phyloP scores from a whole-genome alignment of 1,140 invertebrate genomes.

The Chlorops oryzae region DNA sequence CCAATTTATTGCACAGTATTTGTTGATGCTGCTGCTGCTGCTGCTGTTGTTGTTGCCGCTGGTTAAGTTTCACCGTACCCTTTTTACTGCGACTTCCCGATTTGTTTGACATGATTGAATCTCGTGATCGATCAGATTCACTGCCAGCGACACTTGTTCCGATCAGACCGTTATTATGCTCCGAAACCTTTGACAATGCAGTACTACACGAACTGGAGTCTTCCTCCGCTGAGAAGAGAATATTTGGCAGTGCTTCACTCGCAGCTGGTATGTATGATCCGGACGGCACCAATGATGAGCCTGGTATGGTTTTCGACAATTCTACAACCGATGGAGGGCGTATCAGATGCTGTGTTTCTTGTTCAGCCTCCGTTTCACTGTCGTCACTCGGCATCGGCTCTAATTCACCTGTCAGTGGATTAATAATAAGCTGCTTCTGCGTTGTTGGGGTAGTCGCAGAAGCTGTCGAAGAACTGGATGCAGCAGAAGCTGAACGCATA shows the following conservation, averaged over 20 bases:
- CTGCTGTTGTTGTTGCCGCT: constrained; percentile 53
- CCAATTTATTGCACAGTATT: constrained; percentile 38
- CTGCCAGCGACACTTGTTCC: constrained; percentile 43
- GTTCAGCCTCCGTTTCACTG: constrained; percentile 48
- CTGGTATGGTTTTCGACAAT: too few species aligned
- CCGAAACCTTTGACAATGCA: constrained; percentile 30
- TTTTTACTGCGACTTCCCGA: constrained; percentile 16
- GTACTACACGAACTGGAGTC: constrained; percentile 47
- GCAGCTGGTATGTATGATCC: too few species aligned
- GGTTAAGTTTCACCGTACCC: too few species aligned
- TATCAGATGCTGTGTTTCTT: constrained; percentile 34
- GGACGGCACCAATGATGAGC: too few species aligned
- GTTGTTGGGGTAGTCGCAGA: constrained; percentile 29
- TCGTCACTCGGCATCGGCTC: constrained; percentile 71
- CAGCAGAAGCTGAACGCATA: neutral
- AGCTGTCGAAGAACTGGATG: neutral
- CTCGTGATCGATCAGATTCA: constrained; percentile 48
- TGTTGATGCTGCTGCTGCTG: too few species aligned
- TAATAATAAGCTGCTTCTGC: constrained; percentile 72
- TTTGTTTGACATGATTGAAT: constrained; percentile 40
- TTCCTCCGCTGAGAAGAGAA: constrained; percentile 57
- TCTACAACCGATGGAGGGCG: too few species aligned
- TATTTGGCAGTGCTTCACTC: constrained; percentile 50
- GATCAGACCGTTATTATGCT: constrained; percentile 13
- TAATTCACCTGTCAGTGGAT: constrained; percentile 78